These are phyloP conservation scores for Chlorocebus sabaeus DNA, from an alignment of 2,113 vertebrate species.

Conservation along the genomic window DNA sequence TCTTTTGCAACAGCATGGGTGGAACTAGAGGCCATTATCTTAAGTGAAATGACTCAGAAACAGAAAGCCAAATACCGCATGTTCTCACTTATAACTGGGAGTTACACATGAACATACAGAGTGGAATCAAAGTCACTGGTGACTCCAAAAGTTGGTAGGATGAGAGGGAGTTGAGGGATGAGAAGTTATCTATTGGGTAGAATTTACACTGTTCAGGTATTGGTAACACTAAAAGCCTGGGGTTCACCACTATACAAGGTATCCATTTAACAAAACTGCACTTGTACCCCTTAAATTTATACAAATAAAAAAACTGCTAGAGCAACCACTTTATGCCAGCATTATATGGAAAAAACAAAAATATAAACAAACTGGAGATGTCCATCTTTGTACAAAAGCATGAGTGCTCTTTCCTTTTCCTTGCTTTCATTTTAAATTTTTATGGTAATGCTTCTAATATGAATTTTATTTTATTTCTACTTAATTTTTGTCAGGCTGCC, in stretches of 20 bases:
- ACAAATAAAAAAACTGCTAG: not conserved
- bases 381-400: not conserved
- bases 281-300: not conserved
- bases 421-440: constrained; percentile 11
- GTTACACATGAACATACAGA: not conserved
- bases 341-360: not conserved
- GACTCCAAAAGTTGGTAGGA: not conserved
- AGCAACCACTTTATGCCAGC: not conserved
- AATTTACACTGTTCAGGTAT: not conserved
- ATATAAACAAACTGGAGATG: not conserved
- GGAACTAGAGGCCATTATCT: not conserved
- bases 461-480: constrained; percentile 32
- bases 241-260: not conserved
- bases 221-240: not conserved
- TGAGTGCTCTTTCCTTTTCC: not conserved
- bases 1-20: not conserved
- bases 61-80: not conserved
- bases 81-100: not conserved
- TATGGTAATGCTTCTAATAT: constrained; percentile 17
- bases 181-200: not conserved
- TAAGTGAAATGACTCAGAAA: not conserved
- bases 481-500: not conserved
- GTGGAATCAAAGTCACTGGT: not conserved
- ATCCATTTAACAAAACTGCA: not conserved
- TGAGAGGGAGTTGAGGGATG: not conserved